Percentiles rank a stretch among this genome's conserved stretches.
Evolutionary conservation across 64 coral and sea anemone species (phyloP).

Genomic region (Trachythela sp.): DNA sequence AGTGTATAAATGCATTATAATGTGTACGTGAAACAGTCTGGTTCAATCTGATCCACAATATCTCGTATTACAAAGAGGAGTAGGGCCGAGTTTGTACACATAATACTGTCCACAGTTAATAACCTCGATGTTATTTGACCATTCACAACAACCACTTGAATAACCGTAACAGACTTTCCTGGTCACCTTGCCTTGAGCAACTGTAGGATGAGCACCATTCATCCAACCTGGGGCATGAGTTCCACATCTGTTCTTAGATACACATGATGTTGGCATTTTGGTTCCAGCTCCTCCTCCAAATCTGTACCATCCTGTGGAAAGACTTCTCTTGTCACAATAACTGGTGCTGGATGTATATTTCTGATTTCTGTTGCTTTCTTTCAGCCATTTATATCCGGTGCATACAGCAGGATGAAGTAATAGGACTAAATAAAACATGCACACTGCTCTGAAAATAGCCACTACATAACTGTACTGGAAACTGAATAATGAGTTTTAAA

Average conservation of each 20-base stretch:
- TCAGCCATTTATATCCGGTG: neutral
- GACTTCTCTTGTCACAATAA: neutral
- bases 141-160: neutral
- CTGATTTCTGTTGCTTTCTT: neutral
- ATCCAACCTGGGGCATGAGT: constrained; percentile 23
- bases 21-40: too few relatives aligned
- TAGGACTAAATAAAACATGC: neutral
- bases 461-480: too few relatives aligned
- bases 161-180: neutral
- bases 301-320: constrained; percentile 3
- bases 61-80: neutral
- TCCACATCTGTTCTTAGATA: constrained; percentile 16
- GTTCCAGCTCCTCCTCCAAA: constrained; percentile 14
- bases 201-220: neutral
- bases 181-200: neutral
- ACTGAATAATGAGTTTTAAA: too few relatives aligned
- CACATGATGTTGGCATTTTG: neutral
- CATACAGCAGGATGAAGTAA: neutral
- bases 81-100: neutral
- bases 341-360: neutral
- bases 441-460: too few relatives aligned
- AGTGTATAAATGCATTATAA: too few relatives aligned
- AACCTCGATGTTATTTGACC: constrained; percentile 7
- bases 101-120: neutral
- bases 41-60: neutral